Base-by-base conservation (phyloP, 2,113 vertebrate genomes). In the Oriolus oriolus region DNA sequence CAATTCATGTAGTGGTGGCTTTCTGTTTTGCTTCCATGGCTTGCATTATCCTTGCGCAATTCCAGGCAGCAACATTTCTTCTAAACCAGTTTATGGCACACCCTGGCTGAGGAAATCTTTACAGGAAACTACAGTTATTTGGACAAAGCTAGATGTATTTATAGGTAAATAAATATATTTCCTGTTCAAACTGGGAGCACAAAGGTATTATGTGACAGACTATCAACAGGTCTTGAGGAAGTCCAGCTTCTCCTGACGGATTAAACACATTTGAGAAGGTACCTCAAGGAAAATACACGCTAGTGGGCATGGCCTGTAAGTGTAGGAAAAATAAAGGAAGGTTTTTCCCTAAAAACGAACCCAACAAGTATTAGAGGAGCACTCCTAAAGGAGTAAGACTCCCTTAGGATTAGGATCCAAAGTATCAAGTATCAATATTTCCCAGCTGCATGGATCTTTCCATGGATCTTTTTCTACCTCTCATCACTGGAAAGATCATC, bases 111-210 rank as follows among this genome's bases (percentile, higher is more conserved):
- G 82, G 56, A 94, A 93, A 96, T 64, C 83, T 84, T 74, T 92
- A 84, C 63, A 93, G 79, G 94, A 92, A 95, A 66, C 78, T 84
- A 59, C 45, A 70, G 63, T 81, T 82, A 94, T 92, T 75, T 41
- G 77, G 89, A 56, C 41, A 85, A 90, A 95, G 66, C 63, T 56
- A 49, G 52, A 83, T 6, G 5, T 91, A 97, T 78, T 65, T 54
- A 47, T 61, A 89, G 91, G 65, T 52, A 96, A 95, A 96, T 92
- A 93, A 90, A 90, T 90, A 9, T 30, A 91, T 88, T 95, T 93
- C 86, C 88, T 90, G 78, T 53, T 76, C 82, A 50, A 92, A 94
- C 49, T 64, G 61, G 63, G 47, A 65, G 41, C 52, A 78, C 65
- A 78, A 33, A 68, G n/a, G 68, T 53, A 93, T 85, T 39, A 68